Conservation (phyloP, 2,113 vertebrate genomes). For the Brevimyrus niger region DNA sequence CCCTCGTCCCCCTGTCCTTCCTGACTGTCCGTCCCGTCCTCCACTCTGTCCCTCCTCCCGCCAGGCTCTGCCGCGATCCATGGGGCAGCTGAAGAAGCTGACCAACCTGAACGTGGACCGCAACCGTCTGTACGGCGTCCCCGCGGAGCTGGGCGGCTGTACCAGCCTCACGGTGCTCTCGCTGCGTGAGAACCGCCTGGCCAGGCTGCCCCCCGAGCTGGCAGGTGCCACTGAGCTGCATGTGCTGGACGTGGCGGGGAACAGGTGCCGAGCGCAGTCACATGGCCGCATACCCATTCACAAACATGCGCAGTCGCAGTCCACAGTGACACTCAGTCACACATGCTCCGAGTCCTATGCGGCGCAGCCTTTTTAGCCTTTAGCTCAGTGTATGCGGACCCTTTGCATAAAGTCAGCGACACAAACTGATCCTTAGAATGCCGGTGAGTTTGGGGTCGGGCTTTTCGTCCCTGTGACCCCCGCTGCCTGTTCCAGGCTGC, state of each 20-base stretch:
- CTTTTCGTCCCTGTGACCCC: background rate
- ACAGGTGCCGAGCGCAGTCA: slow-evolving; percentile 65
- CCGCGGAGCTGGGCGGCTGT: slow-evolving; percentile 80
- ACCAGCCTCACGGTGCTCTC: slow-evolving; percentile 81
- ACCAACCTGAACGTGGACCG: slow-evolving; percentile 95
- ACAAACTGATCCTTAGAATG: background rate
- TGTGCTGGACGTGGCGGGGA: slow-evolving; percentile 89
- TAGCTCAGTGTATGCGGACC: background rate
- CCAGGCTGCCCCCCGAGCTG: slow-evolving; percentile 75
- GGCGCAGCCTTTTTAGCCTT: background rate
- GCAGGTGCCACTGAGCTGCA: slow-evolving; percentile 85
- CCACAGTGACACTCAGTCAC: background rate
- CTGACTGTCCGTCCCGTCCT: background rate
- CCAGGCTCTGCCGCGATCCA: slow-evolving; percentile 76
- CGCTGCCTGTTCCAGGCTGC: slow-evolving; percentile 60
- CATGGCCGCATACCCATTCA: background rate
- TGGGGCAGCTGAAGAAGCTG: slow-evolving; percentile 88
- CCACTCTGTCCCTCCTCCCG: background rate
- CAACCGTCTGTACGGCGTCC: slow-evolving; percentile 75
- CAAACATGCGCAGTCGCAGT: background rate
- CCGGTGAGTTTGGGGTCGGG: background rate
- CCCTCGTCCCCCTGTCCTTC: background rate
- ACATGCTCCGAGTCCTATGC: background rate
- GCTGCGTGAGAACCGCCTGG: slow-evolving; percentile 81
- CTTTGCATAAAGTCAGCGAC: background rate